A percentile compares a stretch with the other conserved stretches of the same genome.
Conservation (phyloP, 2,888 invertebrate genomes). For the Sinodicranocentrus sp. region DNA sequence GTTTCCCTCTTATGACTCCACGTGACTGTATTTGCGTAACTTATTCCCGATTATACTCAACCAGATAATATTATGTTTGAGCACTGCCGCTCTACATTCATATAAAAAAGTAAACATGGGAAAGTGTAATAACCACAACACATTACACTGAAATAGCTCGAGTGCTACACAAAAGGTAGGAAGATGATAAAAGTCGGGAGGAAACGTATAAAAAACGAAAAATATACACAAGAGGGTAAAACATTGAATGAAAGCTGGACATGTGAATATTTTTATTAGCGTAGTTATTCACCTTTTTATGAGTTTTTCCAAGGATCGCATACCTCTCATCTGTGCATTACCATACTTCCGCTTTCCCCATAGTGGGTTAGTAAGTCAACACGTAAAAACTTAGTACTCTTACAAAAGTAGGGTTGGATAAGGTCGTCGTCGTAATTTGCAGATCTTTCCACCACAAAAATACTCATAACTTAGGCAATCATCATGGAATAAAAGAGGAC, state of each 20-base stretch:
- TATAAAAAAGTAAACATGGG: too few relatives aligned
- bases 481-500: constrained; percentile 7
- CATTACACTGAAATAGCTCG: too few relatives aligned
- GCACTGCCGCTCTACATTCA: too few relatives aligned
- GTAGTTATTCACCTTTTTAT: constrained; percentile 39
- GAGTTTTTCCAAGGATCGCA: constrained; percentile 31
- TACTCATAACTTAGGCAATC: constrained; percentile 39
- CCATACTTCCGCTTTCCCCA: too few relatives aligned
- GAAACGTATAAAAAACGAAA: too few relatives aligned
- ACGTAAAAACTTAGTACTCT: background rate
- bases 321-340: background rate
- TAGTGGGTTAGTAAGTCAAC: constrained; percentile 18
- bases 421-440: constrained; percentile 50
- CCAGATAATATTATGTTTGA: too few relatives aligned
- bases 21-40: constrained; percentile 7
- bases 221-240: too few relatives aligned
- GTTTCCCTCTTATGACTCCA: constrained; percentile 26
- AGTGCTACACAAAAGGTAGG: background rate
- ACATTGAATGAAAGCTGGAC: constrained; percentile 13
- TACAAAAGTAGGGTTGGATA: constrained; percentile 46
- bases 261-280: constrained; percentile 41
- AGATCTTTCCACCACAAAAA: constrained; percentile 8
- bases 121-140: too few relatives aligned
- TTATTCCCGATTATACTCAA: too few relatives aligned
- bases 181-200: background rate